A percentile compares a stretch with the other conserved stretches of the same genome.
Evolutionary conservation across 1,140 invertebrate species (phyloP).

Genomic region (Thrips palmi): DNA sequence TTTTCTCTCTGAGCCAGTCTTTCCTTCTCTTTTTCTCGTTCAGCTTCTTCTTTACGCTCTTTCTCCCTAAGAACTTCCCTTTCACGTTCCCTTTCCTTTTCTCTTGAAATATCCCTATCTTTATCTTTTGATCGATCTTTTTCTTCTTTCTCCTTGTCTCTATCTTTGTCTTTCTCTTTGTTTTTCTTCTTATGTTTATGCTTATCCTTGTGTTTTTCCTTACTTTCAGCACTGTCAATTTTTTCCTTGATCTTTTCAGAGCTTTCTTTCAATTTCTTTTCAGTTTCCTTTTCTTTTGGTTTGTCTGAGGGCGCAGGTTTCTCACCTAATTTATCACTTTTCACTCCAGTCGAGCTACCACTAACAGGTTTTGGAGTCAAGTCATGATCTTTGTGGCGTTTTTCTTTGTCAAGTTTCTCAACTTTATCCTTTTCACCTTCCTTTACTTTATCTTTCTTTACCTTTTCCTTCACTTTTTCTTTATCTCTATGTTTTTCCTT

Average conservation of each 20-base stretch:
- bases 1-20: no score
- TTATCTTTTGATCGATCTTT: slow-evolving; percentile 4
- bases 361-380: no score
- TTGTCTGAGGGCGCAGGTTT: no score
- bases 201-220: slow-evolving; percentile 11
- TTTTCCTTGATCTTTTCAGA: slow-evolving; percentile 3
- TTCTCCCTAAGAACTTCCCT: no score
- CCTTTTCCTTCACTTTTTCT: slow-evolving; percentile 14
- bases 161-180: slow-evolving; percentile 12
- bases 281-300: not conserved
- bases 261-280: not conserved
- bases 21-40: no score
- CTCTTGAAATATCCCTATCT: slow-evolving; percentile 7
- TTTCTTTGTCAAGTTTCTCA: no score
- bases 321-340: no score
- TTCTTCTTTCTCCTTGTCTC: slow-evolving; percentile 7
- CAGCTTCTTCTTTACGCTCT: no score
- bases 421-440: no score
- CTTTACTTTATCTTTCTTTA: not conserved
- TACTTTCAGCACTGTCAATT: slow-evolving; percentile 8
- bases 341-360: no score
- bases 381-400: no score
- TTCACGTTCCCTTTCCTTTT: not conserved
- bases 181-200: slow-evolving; percentile 5
- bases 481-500: slow-evolving; percentile 11